Conservation (phyloP, 2,888 invertebrate species). For the Drosophila picticornis region DNA sequence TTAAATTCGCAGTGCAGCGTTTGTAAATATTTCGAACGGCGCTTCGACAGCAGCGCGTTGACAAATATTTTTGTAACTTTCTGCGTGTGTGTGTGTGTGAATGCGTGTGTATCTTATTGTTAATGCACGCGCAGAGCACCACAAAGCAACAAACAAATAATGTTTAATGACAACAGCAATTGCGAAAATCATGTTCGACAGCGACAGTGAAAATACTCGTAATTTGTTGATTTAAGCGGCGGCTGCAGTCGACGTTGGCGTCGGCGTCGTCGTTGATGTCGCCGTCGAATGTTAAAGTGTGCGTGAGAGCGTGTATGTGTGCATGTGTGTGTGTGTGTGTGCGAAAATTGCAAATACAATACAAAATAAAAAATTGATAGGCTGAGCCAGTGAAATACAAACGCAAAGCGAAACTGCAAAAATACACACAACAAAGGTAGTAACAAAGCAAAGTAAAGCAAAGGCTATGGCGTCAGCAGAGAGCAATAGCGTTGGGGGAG, state of each 20-base stretch:
- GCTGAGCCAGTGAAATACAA: conserved; percentile 65
- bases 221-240: conserved; percentile 67
- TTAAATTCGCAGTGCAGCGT: conserved; percentile 52
- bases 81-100: conserved; percentile 17
- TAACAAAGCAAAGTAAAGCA: conserved; percentile 60
- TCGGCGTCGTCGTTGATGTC: conserved; percentile 46
- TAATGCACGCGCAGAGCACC: conserved; percentile 33
- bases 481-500: conserved; percentile 39
- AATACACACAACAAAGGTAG: conserved; percentile 73
- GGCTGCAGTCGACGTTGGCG: conserved; percentile 34
- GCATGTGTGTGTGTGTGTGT: conserved; percentile 26
- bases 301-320: conserved; percentile 20
- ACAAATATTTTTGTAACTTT: conserved; percentile 25
- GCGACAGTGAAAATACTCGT: conserved; percentile 54
- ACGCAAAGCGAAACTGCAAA: conserved; percentile 73
- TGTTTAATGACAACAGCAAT: conserved; percentile 34
- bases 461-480: conserved; percentile 53
- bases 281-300: conserved; percentile 42
- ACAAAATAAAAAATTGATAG: conserved; percentile 53
- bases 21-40: conserved; percentile 56
- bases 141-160: conserved; percentile 50
- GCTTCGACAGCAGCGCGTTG: conserved; percentile 36
- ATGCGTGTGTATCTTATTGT: conserved; percentile 21
- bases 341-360: conserved; percentile 54
- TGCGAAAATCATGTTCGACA: conserved; percentile 39